phyloP scores from a whole-genome alignment of 2,113 vertebrate genomes.

The Saiga tatarica region DNA sequence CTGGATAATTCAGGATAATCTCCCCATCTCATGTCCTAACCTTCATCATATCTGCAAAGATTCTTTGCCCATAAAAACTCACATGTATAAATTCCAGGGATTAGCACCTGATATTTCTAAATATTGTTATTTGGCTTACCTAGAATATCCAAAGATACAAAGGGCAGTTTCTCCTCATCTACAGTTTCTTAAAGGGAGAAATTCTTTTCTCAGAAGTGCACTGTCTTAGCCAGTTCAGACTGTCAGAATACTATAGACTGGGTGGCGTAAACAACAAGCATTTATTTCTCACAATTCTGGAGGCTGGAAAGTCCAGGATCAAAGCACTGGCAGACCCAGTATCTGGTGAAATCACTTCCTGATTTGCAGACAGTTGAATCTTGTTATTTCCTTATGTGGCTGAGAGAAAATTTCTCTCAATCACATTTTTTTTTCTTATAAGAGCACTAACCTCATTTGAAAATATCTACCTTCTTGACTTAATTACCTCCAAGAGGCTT shows the following conservation, averaged over 20 bases:
- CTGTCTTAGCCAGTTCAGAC: neutral
- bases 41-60: neutral
- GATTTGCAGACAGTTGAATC: neutral
- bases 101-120: neutral
- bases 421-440: neutral
- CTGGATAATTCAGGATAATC: neutral
- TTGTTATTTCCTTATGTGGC: neutral
- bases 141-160: neutral
- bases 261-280: neutral
- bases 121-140: neutral
- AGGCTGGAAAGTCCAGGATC: neutral
- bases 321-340: neutral
- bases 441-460: neutral
- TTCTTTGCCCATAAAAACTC: neutral
- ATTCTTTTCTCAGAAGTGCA: neutral
- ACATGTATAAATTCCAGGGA: neutral
- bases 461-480: neutral
- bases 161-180: neutral
- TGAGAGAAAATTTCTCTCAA: neutral
- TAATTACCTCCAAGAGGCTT: neutral
- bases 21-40: neutral
- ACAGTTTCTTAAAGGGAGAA: neutral
- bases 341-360: neutral
- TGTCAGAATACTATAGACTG: neutral
- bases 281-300: neutral